Percentiles rank a stretch among this genome's conserved stretches.
phyloP scores from a whole-genome alignment of 2,888 invertebrate species.

The Limenitis camilla region DNA sequence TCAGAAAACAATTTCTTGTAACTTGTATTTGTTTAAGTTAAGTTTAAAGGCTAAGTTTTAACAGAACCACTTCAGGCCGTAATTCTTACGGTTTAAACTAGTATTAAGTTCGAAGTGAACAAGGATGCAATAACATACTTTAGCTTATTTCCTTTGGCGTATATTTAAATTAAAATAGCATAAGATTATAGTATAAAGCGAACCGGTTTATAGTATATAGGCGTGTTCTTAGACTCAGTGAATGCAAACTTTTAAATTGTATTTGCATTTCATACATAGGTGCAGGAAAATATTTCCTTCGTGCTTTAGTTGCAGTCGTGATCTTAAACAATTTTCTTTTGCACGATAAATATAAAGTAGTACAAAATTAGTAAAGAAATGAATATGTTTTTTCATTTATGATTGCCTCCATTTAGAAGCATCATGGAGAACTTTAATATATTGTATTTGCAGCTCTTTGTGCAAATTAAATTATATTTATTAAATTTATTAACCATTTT shows the following conservation, averaged over 20 bases:
- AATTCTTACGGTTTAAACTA: constrained; percentile 16
- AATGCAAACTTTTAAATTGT: constrained; percentile 72
- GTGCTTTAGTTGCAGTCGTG: constrained; percentile 28
- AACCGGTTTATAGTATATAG: constrained; percentile 37
- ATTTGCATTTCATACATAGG: constrained; percentile 65
- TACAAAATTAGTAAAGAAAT: neutral
- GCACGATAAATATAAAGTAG: neutral
- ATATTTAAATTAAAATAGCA: constrained; percentile 27
- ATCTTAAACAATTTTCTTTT: constrained; percentile 4
- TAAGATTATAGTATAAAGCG: constrained; percentile 27
- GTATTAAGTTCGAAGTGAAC: constrained; percentile 24
- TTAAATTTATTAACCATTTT: no score
- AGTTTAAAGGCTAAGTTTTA: constrained; percentile 16
- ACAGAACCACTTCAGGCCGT: constrained; percentile 12
- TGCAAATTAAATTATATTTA: no score
- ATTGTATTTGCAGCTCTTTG: no score
- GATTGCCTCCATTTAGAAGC: no score
- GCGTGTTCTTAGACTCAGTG: constrained; percentile 55
- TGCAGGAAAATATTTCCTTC: constrained; percentile 62
- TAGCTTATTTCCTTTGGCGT: constrained; percentile 26
- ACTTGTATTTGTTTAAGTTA: constrained; percentile 11
- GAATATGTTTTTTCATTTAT: neutral
- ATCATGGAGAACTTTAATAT: no score
- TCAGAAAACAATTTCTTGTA: constrained; percentile 1
- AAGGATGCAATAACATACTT: constrained; percentile 21